phyloP scores from a whole-genome alignment of 2,113 vertebrate species.

The Pionites leucogaster region DNA sequence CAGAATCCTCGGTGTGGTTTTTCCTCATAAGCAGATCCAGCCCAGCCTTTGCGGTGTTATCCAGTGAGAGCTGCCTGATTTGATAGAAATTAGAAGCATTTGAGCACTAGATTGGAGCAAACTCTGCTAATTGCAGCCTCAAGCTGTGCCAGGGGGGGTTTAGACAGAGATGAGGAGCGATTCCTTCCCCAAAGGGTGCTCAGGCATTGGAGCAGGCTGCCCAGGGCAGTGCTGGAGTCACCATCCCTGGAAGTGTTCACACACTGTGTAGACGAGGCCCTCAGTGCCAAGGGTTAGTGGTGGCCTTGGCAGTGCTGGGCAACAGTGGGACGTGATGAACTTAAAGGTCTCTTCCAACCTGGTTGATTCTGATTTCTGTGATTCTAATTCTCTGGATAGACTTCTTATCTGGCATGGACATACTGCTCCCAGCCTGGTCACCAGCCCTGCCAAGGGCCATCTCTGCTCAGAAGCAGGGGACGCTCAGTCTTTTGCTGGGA shows the following conservation, averaged over 20 bases:
- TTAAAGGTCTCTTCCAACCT: background rate
- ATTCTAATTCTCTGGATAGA: background rate
- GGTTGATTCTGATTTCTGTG: background rate
- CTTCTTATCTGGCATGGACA: fast-evolving
- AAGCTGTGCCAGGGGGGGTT: background rate
- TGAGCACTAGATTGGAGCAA: background rate
- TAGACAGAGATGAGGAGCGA: background rate
- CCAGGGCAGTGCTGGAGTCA: background rate
- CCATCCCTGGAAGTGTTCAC: background rate
- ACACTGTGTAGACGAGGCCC: background rate
- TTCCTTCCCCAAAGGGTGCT: background rate
- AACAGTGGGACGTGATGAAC: background rate
- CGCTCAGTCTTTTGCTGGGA: background rate
- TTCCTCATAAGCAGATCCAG: background rate
- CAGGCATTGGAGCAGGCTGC: background rate
- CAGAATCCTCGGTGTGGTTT: background rate
- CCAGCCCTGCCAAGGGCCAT: background rate
- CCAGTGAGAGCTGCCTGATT: background rate
- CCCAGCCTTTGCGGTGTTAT: background rate
- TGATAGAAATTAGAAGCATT: background rate
- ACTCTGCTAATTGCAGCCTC: background rate
- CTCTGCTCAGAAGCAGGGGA: background rate
- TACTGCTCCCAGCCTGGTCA: background rate
- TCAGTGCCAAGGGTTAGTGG: background rate
- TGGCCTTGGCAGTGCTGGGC: background rate